Conservation (phyloP, 1,140 invertebrate species). For the Pygmarrhopalites habei region DNA sequence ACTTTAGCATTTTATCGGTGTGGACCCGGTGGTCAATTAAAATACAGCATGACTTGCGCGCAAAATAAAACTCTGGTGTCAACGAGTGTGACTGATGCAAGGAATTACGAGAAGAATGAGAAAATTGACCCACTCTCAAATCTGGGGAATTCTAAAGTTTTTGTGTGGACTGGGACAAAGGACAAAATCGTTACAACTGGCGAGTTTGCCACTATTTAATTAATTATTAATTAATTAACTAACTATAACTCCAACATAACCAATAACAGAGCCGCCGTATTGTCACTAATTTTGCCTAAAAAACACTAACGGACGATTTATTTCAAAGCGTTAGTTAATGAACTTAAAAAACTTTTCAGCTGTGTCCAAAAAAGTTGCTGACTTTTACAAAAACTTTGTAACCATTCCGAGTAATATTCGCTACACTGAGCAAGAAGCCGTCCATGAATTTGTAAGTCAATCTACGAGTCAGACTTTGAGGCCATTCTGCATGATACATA, state of each 20-base stretch:
- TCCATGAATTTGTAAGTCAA: constrained; percentile 22
- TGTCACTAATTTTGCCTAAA: background rate
- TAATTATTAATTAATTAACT: background rate
- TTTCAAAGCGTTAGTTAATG: background rate
- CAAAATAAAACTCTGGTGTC: background rate
- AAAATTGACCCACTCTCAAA: constrained; percentile 12
- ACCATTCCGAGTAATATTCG: constrained; percentile 4
- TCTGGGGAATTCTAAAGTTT: constrained; percentile 11
- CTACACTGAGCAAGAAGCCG: background rate
- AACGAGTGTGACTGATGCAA: background rate
- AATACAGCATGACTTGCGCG: constrained; percentile 4
- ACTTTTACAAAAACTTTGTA: constrained; percentile 15
- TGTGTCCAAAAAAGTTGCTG: background rate
- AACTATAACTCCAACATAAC: background rate
- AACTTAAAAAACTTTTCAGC: background rate
- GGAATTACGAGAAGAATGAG: background rate
- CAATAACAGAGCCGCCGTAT: too few species aligned
- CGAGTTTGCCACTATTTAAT: background rate
- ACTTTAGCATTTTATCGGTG: constrained; percentile 23
- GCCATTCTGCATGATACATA: background rate
- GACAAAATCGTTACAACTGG: constrained; percentile 12
- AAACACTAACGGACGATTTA: too few species aligned
- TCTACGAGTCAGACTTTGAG: constrained; percentile 3
- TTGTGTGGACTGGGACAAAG: constrained; percentile 11
- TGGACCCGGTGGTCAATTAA: background rate